Evolutionary conservation across 2,888 invertebrate species (phyloP).

Genomic region (Rhogogaster chlorosoma): DNA sequence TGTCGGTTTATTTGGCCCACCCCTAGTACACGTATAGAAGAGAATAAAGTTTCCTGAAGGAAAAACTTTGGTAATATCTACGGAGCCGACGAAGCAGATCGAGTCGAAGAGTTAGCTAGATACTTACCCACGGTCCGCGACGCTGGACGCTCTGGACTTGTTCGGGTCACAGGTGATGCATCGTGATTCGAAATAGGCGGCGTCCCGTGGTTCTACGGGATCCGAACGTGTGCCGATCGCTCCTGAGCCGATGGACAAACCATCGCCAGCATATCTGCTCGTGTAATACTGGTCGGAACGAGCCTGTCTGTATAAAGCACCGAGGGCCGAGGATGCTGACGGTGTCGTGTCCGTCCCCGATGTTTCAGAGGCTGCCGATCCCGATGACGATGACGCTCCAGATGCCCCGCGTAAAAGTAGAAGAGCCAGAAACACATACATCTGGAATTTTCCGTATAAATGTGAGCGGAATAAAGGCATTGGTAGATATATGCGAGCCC

Average conservation of each 20-base stretch:
- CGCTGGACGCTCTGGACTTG: constrained; percentile 65
- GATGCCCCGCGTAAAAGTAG: constrained; percentile 10
- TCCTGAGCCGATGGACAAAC: constrained; percentile 64
- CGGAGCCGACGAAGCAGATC: not conserved
- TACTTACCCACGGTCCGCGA: constrained; percentile 60
- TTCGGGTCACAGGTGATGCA: constrained; percentile 72
- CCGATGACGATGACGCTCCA: constrained; percentile 27
- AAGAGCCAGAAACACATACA: constrained; percentile 17
- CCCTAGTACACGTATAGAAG: not conserved
- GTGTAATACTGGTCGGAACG: constrained; percentile 69
- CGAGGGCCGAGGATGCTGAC: constrained; percentile 66
- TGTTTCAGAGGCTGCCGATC: constrained; percentile 2
- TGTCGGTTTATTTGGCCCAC: no score
- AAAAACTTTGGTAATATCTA: constrained; percentile 39
- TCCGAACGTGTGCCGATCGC: constrained; percentile 64
- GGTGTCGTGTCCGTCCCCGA: constrained; percentile 58
- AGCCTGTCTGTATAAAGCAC: constrained; percentile 69
- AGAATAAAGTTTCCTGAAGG: not conserved
- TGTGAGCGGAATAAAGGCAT: not conserved
- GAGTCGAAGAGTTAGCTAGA: constrained; percentile 32
- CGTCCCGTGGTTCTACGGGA: constrained; percentile 68
- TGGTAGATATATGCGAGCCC: not conserved
- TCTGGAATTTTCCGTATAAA: not conserved
- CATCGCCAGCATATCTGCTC: constrained; percentile 66
- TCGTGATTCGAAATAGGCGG: constrained; percentile 71